Base-by-base conservation (phyloP, 1,140 invertebrate genomes). In the Zaprionus taronus region DNA sequence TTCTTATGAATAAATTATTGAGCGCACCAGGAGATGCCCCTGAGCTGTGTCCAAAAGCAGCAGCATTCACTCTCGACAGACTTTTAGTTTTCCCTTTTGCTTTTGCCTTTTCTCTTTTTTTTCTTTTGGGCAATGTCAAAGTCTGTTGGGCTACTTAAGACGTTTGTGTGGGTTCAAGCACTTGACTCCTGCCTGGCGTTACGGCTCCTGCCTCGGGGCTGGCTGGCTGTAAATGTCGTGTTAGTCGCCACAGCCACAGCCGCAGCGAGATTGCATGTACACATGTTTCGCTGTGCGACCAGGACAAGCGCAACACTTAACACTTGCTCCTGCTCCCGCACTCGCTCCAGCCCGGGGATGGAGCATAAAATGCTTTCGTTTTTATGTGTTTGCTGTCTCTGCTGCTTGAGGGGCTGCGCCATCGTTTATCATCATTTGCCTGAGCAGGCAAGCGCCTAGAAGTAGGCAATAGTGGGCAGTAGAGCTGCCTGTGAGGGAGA, bases 1-100 rank as follows among this genome's bases (percentile, higher is more conserved):
- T 76, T 89, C 70, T 81, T 83, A 87, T 87, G 81, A 87, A 87
- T 87, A 87, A 87, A 87, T 89, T 89, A 89, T 89, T 67, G 71
- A 67, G 49, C 72, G 44, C 53, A 51, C 41, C 47, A 14, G 17
- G 24, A 44, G 64, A 12, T n/a, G 26, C 68, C 74, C 28, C 11
- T 26, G 69, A 56, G 74, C 36, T 15, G 5, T 22, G 31, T 20
- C 20, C 47, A 47, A 5, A 17, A 22, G 47, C 47, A 22, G 38
- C 38, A 41, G 12, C 20, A 12, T n/a, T 44, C 41, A 17, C 6
- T 9, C 17, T n/a, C 15, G 15, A 41, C 41, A 47, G 41, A 17
- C 47, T 24, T 51, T 51, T 51, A 51, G 47, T 51, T 55, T 31
- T 28, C 7, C 15, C 17, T 20, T 70, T 47, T 20, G 5, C 44